Conservation (phyloP, 2,888 invertebrate genomes). For the Patella caerulea region DNA sequence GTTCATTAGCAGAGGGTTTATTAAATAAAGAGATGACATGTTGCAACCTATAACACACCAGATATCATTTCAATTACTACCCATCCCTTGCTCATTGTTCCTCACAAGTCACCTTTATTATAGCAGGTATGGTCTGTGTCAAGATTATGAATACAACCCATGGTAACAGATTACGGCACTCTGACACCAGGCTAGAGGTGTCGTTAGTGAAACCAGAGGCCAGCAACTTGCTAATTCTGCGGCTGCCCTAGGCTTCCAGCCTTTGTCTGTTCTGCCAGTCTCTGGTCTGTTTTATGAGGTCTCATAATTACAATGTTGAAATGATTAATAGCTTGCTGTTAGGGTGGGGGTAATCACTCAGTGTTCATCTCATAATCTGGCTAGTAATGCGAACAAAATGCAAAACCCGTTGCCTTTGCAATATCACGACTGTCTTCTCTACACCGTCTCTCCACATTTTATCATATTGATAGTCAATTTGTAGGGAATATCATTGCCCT, state of each 20-base stretch:
- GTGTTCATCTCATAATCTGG: background rate
- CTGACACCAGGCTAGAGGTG: conserved; percentile 8
- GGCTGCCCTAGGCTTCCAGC: conserved; percentile 7
- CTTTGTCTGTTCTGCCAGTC: background rate
- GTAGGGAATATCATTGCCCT: background rate
- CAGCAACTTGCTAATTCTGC: background rate
- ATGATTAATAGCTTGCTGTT: background rate
- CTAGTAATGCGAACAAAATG: conserved; percentile 5
- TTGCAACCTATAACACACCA: too few species aligned
- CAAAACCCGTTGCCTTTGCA: background rate
- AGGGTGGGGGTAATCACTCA: conserved; percentile 9
- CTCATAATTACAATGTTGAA: conserved; percentile 10
- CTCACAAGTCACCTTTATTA: too few species aligned
- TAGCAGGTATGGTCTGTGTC: too few species aligned
- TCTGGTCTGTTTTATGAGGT: background rate
- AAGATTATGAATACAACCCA: too few species aligned
- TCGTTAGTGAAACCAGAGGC: conserved; percentile 4
- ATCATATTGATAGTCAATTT: conserved; percentile 11
- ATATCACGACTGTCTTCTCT: background rate
- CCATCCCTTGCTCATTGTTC: too few species aligned
- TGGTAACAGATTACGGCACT: background rate
- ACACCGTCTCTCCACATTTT: background rate
- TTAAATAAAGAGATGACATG: too few species aligned
- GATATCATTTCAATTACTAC: too few species aligned
- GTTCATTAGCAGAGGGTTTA: too few species aligned